Base-by-base conservation (phyloP, 2,888 invertebrate genomes). In the Operophtera brumata region DNA sequence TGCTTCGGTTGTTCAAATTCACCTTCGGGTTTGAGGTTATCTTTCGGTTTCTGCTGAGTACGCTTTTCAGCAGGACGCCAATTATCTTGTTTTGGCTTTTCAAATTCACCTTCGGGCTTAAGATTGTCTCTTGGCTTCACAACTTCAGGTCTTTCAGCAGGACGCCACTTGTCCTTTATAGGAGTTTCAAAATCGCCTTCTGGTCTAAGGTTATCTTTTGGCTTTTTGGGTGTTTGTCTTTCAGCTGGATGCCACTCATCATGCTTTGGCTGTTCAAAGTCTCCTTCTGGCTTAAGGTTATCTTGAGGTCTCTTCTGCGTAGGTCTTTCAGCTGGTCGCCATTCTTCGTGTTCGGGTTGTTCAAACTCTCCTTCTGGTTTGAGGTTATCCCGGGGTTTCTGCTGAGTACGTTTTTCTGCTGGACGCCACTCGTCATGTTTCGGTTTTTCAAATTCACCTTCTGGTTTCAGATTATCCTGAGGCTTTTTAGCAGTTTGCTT, bases 181-280 rank as follows among this genome's bases (percentile, higher is more conserved):
- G 89, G 91, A 6, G 70, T 63, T 54, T 87, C 87, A 63, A 92
- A 91, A 0, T 93, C 91, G 0, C 94, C 94, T 73, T 94, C 93
- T 0, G 92, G 92, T 41, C 75, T 80, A 0, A 94, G 68, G 68
- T 94, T 93, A 65, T 93, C 93, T 5, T 78, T 10, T n/a, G 88
- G 82, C 42, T 75, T 75, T 55, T 65, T 69, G 59, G 67, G 70
- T 0, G 43, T 55, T 26, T 47, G 77, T 9, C 73, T 67, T 65
- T 87, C 80, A 2, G 86, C 84, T 1, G 86, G 86, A 2, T 71
- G 68, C 75, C 80, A 84, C 36, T 80, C 63, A 3, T 84, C 84
- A 44, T 76, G 79, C 44, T 75, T 77, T 0, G 84, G 86, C 11
- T 75, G 70, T 60, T 90, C 91, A 47, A 92, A 91, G 0, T 91